Evolutionary conservation across 2,888 invertebrate genomes (phyloP), one percentile per base, ranked within the genome.

Genomic region (Melinopterus prodromus): DNA sequence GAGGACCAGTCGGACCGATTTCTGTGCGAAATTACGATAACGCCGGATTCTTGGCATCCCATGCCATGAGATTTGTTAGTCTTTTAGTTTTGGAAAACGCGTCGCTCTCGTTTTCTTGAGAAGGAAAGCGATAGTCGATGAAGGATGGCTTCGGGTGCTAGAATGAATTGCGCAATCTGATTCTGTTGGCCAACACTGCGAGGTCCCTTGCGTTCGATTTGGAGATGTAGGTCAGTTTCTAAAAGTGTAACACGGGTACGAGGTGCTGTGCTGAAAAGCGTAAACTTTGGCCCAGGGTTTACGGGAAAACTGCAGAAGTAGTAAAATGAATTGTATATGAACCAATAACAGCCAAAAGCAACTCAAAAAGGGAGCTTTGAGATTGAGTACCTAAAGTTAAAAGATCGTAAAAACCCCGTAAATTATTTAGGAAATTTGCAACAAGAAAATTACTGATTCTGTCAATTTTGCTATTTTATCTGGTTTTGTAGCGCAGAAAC

Each of bases 231-330:
- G 53, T 53, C 53, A 53, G 53, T 53, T 53, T 53, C 53, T 53
- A 53, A 53, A 53, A 53, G 53, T 53, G 53, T 53, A 53, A 53
- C 53, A 53, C 53, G 53, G 53, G 53, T 53, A 53, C 53, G 53
- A 53, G 53, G 53, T 53, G 53, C 9, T 53, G 53, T 53, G 53
- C 53, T 53, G 53, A 53, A 53, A 53, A 53, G 53, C 12, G 53
- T 53, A 53, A 53, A 53, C 53, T 53, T 53, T 12, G 12, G 53
- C 53, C n/a, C n/a, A n/a, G 53, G 53, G 26, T 26, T 26, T 26
- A 3, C 26, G 26, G 26, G 26, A 26, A 26, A 26, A 26, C 26
- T 26, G 26, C 1, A 26, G 26, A 2, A 26, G 3, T 26, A 2
- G 26, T 26, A 26, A 26, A 26, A 26, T 26, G 3, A 26, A 26